These are phyloP conservation scores for Eumacrocentrus americanus DNA, from an alignment of 2,888 invertebrate genomes.

Conservation along the genomic window DNA sequence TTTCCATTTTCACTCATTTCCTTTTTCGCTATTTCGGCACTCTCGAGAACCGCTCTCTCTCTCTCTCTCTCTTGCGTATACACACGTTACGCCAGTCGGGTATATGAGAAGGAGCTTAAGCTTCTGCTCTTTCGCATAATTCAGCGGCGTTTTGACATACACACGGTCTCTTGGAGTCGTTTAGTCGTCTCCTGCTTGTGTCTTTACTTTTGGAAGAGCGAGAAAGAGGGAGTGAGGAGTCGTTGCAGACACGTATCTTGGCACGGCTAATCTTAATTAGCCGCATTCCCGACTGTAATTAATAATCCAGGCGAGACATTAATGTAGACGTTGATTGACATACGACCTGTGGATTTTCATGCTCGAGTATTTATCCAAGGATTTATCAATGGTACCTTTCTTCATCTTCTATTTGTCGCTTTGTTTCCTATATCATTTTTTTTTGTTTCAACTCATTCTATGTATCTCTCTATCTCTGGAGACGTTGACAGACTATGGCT, in stretches of 20 bases:
- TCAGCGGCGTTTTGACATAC: constrained; percentile 22
- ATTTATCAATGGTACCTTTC: constrained; percentile 16
- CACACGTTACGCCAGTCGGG: no score
- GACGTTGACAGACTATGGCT: neutral
- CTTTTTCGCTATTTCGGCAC: constrained; percentile 17
- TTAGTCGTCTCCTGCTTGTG: neutral
- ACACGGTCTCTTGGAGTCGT: neutral
- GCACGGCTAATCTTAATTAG: constrained; percentile 28
- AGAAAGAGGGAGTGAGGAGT: constrained; percentile 3
- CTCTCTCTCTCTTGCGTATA: neutral
- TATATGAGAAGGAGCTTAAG: no score
- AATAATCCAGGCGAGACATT: constrained; percentile 17
- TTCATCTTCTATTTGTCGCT: neutral
- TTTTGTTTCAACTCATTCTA: neutral
- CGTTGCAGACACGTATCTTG: constrained; percentile 12
- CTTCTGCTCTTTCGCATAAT: constrained; percentile 8
- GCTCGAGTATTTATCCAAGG: constrained; percentile 5
- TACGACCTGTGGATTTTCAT: constrained; percentile 23
- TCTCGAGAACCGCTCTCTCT: neutral
- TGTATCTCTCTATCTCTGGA: neutral
- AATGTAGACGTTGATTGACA: constrained; percentile 17
- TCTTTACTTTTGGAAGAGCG: constrained; percentile 1
- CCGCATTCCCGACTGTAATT: constrained; percentile 20
- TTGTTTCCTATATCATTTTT: no score
- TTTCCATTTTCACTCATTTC: constrained; percentile 26